These are phyloP conservation scores for Hemicrepidius hirtus DNA, from an alignment of 2,888 invertebrate genomes.

Conservation along the genomic window DNA sequence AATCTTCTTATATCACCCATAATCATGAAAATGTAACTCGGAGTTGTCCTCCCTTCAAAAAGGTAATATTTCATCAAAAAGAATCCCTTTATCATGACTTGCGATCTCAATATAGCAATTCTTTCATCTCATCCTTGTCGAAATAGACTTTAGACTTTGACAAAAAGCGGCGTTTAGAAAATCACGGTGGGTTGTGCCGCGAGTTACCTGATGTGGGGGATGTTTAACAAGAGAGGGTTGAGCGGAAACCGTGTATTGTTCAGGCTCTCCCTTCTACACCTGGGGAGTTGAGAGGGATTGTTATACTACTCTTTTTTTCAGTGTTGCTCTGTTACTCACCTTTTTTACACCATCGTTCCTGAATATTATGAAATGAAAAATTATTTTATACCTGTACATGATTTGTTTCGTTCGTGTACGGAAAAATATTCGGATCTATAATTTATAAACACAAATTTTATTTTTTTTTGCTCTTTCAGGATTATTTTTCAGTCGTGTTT, in stretches of 20 bases:
- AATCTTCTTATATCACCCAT: slow-evolving; percentile 32
- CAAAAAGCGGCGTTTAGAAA: slow-evolving; percentile 49
- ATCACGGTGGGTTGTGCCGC: slow-evolving; percentile 41
- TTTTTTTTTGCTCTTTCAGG: background rate
- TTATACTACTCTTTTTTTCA: slow-evolving; percentile 35
- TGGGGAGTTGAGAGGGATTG: slow-evolving; percentile 42
- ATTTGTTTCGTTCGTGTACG: background rate
- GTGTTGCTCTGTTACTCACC: slow-evolving; percentile 23
- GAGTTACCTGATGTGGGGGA: slow-evolving; percentile 46
- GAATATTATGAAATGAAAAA: slow-evolving; percentile 12
- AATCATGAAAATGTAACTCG: slow-evolving; percentile 36
- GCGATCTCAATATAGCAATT: slow-evolving; percentile 49
- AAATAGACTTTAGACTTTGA: slow-evolving; percentile 48
- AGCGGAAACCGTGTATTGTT: slow-evolving; percentile 47
- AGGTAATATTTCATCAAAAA: slow-evolving; percentile 43
- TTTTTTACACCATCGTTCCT: slow-evolving; percentile 3
- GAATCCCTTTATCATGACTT: slow-evolving; percentile 46
- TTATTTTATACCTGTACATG: background rate
- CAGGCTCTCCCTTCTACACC: slow-evolving; percentile 37
- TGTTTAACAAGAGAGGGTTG: slow-evolving; percentile 52
- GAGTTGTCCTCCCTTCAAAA: slow-evolving; percentile 32
- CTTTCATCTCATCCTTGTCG: slow-evolving; percentile 49
- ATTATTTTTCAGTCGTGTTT: background rate
- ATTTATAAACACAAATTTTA: too few relatives aligned
- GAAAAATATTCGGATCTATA: too few relatives aligned